These are phyloP conservation scores for Gymnobelideus leadbeateri DNA, from an alignment of 2,113 vertebrate species.

Conservation along the genomic window DNA sequence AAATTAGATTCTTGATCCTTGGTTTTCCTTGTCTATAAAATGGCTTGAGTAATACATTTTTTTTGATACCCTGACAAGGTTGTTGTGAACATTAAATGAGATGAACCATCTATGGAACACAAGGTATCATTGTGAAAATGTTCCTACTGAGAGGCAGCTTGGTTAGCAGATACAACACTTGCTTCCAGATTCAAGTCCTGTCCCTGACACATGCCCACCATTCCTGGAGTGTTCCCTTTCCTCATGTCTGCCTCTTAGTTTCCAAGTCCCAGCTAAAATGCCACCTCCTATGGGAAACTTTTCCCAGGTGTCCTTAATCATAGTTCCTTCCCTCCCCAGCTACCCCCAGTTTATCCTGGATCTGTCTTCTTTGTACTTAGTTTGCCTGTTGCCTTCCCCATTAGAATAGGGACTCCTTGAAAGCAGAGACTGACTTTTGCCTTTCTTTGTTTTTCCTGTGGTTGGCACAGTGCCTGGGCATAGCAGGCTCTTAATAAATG, in stretches of 20 bases:
- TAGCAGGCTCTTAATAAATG: not conserved
- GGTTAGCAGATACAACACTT: not conserved
- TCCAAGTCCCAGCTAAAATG: not conserved
- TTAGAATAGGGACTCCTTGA: not conserved
- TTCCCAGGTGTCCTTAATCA: not conserved
- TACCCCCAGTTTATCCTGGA: not conserved
- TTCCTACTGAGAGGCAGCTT: not conserved
- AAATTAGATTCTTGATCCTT: not conserved
- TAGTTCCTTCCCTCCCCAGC: not conserved
- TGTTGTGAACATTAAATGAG: not conserved
- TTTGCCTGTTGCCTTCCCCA: not conserved
- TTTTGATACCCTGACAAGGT: not conserved
- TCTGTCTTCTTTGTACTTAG: not conserved
- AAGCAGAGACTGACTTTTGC: not conserved
- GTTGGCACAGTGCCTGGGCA: not conserved
- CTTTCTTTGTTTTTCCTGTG: not conserved
- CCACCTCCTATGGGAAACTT: not conserved
- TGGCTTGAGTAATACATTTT: not conserved
- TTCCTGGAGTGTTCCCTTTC: not conserved
- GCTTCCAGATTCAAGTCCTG: not conserved
- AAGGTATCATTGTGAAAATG: not conserved
- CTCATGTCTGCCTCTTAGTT: not conserved
- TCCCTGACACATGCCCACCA: not conserved
- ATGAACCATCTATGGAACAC: not conserved
- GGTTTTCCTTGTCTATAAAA: not conserved